Base-by-base conservation (phyloP, 35 echinoderm and acorn worm genomes). In the Anneissia japonica region DNA sequence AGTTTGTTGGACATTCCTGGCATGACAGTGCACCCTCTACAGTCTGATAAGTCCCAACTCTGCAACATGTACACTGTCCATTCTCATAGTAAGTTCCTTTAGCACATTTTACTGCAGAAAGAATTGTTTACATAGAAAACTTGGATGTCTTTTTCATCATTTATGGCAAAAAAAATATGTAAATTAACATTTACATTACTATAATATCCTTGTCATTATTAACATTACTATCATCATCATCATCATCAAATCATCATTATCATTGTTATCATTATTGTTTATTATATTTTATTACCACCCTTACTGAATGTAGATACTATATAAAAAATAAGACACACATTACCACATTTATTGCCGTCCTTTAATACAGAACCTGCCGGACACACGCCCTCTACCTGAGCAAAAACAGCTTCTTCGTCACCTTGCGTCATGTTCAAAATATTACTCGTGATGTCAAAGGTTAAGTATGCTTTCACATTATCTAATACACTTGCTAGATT, bases 41-140 rank as follows among this genome's bases (percentile, higher is more conserved):
- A 46, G 73, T 29, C 78, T 97, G 94, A 32, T 90, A 97, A 0
- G 79, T 88, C 28, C 94, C 94, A 5, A 81, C 33, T 55, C 80
- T 74, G 64, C 91, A 97, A 14, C 84, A 51, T 16, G 76, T 37
- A 72, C 94, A 97, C 29, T 84, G 9, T 11, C 26, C 72, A 31
- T 37, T 34, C 46, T 97, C 46, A 79, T 81, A 88, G 72, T 86
- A 93, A 32, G 84, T 93, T n/a, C 94, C 94, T 7, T 38, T 41
- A 35, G 88, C 84, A 77, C 94, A 97, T 17, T 76, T 79, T 16
- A 93, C 94, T 97, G 34, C 4, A 17, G 16, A 77, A 84, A 34
- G 84, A 36, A 73, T 87, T 28, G 32, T 4, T n/a, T n/a, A n/a
- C n/a, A n/a, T n/a, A n/a, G n/a, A n/a, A n/a, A n/a, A n/a, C n/a